These are phyloP conservation scores for Chaenogobius annularis DNA, from an alignment of 2,113 vertebrate species.

Conservation along the genomic window DNA sequence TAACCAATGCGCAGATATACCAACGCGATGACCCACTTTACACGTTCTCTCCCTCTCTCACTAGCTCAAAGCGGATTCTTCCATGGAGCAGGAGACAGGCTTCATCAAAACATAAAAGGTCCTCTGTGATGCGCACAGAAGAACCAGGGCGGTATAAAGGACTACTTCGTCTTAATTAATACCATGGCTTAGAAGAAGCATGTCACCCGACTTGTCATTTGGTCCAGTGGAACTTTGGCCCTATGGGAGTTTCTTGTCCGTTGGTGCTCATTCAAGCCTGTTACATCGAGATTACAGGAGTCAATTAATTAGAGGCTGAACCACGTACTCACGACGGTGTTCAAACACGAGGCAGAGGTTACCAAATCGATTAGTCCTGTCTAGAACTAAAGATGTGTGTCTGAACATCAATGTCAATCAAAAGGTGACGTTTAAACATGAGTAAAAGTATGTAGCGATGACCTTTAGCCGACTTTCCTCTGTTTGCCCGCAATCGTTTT, in stretches of 20 bases:
- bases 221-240: constrained; percentile 39
- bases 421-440: neutral
- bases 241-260: constrained; percentile 17
- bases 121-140: constrained; percentile 1
- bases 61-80: neutral
- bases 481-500: no score
- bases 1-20: constrained; percentile 30
- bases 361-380: constrained; percentile 47
- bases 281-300: constrained; percentile 36
- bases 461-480: no score
- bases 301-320: constrained; percentile 24
- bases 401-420: constrained; percentile 20
- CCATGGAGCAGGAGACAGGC: neutral
- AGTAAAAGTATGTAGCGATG: neutral
- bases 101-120: constrained; percentile 3
- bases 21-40: constrained; percentile 53
- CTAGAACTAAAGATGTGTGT: constrained; percentile 29
- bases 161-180: neutral
- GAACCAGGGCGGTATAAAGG: neutral
- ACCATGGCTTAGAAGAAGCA: neutral
- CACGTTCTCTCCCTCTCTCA: constrained; percentile 4
- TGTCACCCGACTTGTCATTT: constrained; percentile 36
- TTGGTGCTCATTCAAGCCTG: constrained; percentile 45
- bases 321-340: neutral
- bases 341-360: constrained; percentile 29